phyloP scores from a whole-genome alignment of 2,888 invertebrate species.

The Drosophila affinis region DNA sequence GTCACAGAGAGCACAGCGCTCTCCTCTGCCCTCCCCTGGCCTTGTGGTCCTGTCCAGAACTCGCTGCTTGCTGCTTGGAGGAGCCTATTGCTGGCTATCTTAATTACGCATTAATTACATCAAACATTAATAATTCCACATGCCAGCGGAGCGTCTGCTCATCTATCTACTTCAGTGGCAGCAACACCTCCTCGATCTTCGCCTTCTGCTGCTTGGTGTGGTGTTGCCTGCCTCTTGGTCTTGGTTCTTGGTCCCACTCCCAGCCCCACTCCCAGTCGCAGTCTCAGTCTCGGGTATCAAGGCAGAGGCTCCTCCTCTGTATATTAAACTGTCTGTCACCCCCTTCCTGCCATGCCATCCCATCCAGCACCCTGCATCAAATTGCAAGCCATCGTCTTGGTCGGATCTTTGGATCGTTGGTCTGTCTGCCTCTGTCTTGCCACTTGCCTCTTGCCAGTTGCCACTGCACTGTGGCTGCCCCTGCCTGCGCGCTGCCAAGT shows the following conservation, averaged over 20 bases:
- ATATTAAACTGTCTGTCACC: constrained; percentile 46
- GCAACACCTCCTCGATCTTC: constrained; percentile 68
- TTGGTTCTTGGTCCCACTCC: background rate
- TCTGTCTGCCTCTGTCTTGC: constrained; percentile 4
- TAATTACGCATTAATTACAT: constrained; percentile 81
- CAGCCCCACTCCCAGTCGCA: background rate
- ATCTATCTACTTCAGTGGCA: constrained; percentile 73
- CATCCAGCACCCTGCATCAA: constrained; percentile 33
- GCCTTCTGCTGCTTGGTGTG: background rate
- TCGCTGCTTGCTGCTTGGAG: constrained; percentile 38
- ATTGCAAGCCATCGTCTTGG: constrained; percentile 43
- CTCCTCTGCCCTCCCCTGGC: background rate
- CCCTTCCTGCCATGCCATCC: constrained; percentile 19
- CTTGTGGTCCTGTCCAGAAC: constrained; percentile 22
- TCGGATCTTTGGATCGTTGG: constrained; percentile 44
- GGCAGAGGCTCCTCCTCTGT: constrained; percentile 26
- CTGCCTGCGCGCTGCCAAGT: constrained; percentile 42
- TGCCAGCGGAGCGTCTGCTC: constrained; percentile 51
- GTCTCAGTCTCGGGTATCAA: constrained; percentile 22
- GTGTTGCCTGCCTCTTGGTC: background rate
- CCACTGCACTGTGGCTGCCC: constrained; percentile 31
- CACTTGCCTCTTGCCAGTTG: constrained; percentile 1
- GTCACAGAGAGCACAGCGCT: constrained; percentile 9
- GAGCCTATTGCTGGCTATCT: constrained; percentile 56
- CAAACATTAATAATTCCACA: constrained; percentile 76